phyloP scores from a whole-genome alignment of 2,888 invertebrate genomes.

The Stenchaetothrips biformis region DNA sequence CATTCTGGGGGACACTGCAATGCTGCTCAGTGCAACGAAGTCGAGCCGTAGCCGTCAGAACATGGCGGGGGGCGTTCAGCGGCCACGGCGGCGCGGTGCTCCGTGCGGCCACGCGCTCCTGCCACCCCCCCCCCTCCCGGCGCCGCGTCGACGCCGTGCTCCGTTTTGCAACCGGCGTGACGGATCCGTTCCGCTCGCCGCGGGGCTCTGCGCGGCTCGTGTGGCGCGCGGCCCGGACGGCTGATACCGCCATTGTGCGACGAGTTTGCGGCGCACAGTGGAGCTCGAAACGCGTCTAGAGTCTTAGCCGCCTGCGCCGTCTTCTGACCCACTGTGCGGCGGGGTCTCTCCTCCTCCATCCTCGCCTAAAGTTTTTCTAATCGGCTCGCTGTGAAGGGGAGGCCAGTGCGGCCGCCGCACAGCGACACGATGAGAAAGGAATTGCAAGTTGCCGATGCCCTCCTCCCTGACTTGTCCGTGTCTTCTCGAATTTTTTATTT shows the following conservation, averaged over 20 bases:
- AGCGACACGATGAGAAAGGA: too few relatives aligned
- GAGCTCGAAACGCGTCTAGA: too few relatives aligned
- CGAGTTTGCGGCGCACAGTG: background rate
- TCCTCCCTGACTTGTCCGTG: too few relatives aligned
- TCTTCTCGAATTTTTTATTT: too few relatives aligned
- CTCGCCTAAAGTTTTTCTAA: background rate
- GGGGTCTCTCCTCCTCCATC: background rate
- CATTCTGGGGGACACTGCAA: background rate
- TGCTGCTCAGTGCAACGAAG: background rate
- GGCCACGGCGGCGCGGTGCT: background rate
- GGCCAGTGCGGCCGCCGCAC: too few relatives aligned
- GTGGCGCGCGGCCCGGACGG: background rate
- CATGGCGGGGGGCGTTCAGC: background rate
- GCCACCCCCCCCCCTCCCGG: background rate
- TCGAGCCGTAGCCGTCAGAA: background rate
- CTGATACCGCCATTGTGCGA: background rate
- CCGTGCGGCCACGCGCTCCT: slow-evolving; percentile 1
- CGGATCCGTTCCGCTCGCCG: slow-evolving; percentile 2
- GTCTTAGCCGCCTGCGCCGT: too few relatives aligned
- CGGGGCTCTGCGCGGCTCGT: background rate
- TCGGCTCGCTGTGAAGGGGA: background rate
- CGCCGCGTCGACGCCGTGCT: background rate
- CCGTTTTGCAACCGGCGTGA: slow-evolving; percentile 9
- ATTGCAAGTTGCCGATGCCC: too few relatives aligned
- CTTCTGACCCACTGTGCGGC: too few relatives aligned